Evolutionary conservation across 64 coral and sea anemone genomes (phyloP).

Genomic region (Orbicella faveolata): DNA sequence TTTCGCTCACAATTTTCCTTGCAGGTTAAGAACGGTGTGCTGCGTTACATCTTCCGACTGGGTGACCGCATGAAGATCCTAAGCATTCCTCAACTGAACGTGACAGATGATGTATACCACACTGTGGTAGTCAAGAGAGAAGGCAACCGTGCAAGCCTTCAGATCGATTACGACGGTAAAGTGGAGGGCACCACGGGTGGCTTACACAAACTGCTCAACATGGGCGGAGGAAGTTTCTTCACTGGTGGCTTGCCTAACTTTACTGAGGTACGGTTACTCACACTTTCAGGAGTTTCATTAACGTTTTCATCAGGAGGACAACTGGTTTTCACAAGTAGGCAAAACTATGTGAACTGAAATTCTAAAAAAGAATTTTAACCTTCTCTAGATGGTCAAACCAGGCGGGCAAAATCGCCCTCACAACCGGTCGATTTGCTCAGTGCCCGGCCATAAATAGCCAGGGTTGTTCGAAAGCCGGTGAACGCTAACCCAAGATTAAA

Average conservation of each 20-base stretch:
- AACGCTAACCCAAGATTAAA: too few relatives aligned
- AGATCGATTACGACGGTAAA: slow-evolving; percentile 85
- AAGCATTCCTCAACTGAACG: slow-evolving; percentile 75
- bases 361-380: too few relatives aligned
- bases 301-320: neutral
- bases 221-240: slow-evolving; percentile 88
- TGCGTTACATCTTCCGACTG: slow-evolving; percentile 84
- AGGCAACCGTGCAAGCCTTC: slow-evolving; percentile 80
- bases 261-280: slow-evolving; percentile 43
- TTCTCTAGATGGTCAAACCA: too few relatives aligned
- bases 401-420: too few relatives aligned
- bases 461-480: too few relatives aligned
- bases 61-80: slow-evolving; percentile 79
- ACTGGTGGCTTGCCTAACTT: slow-evolving; percentile 90
- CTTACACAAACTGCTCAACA: slow-evolving; percentile 69
- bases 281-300: neutral
- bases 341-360: too few relatives aligned
- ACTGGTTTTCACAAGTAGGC: too few relatives aligned
- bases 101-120: slow-evolving; percentile 86
- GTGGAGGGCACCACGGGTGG: slow-evolving; percentile 72
- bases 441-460: neutral
- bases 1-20: too few relatives aligned
- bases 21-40: slow-evolving; percentile 77
- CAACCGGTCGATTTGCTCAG: too few relatives aligned
- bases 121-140: slow-evolving; percentile 67